A percentile compares a stretch with the other conserved stretches of the same genome.
phyloP scores from a whole-genome alignment of 2,113 vertebrate genomes.

The Xerus inauris region DNA sequence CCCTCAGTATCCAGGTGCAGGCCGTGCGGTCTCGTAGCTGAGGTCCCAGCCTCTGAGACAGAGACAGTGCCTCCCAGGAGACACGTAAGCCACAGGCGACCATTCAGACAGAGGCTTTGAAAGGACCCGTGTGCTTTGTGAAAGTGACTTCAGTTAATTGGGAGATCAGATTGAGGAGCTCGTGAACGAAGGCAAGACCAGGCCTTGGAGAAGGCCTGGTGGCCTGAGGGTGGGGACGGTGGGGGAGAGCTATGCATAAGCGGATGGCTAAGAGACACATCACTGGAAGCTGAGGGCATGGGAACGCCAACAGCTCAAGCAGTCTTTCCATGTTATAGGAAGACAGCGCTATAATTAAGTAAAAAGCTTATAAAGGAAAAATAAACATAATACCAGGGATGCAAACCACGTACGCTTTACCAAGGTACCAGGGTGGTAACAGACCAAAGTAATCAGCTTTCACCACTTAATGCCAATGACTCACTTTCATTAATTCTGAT shows the following conservation, averaged over 20 bases:
- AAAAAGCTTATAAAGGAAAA: neutral
- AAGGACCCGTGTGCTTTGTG: neutral
- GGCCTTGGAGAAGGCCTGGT: neutral
- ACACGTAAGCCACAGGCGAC: accelerated
- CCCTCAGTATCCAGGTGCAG: accelerated
- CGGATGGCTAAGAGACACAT: neutral
- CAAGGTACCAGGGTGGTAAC: neutral
- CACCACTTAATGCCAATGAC: neutral
- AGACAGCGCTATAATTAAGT: accelerated
- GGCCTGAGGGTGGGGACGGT: accelerated
- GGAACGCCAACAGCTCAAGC: neutral
- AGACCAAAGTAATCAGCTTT: neutral
- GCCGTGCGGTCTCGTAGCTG: accelerated
- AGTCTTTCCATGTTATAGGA: neutral
- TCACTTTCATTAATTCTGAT: neutral
- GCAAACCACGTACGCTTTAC: neutral
- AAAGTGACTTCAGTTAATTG: neutral
- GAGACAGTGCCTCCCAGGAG: neutral
- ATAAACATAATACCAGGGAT: neutral
- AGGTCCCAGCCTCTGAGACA: neutral
- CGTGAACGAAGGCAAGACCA: no score
- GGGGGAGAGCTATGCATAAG: neutral
- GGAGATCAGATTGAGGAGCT: neutral
- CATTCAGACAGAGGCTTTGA: neutral
- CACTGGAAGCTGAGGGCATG: neutral